A percentile compares a stretch with the other conserved stretches of the same genome.
phyloP scores from a whole-genome alignment of 2,797 vertebrate genomes.

The Phylloscopus collybita region DNA sequence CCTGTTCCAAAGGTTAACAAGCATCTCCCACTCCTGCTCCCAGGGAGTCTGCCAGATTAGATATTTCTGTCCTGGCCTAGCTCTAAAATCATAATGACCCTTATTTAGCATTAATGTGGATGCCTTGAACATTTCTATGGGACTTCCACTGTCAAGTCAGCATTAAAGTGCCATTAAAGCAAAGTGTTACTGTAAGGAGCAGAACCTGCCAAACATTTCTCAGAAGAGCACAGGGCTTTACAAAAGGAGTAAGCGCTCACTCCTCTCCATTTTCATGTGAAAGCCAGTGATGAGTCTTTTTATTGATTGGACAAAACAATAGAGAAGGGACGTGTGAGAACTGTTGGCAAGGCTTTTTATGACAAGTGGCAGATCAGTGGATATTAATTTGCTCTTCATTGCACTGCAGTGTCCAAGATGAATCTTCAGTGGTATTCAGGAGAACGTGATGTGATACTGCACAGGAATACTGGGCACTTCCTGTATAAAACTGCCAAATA shows the following conservation, averaged over 20 bases:
- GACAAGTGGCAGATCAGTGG: slow-evolving; percentile 55
- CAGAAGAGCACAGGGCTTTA: slow-evolving; percentile 72
- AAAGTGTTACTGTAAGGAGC: slow-evolving; percentile 80
- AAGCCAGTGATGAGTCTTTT: slow-evolving; percentile 61
- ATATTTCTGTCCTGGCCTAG: slow-evolving; percentile 36
- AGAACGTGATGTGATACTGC: slow-evolving; percentile 50
- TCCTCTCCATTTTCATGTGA: slow-evolving; percentile 58
- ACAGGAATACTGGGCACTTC: not conserved
- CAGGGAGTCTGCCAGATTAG: slow-evolving; percentile 9
- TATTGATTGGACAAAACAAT: slow-evolving; percentile 76
- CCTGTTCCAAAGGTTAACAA: not conserved
- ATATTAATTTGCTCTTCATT: slow-evolving; percentile 70
- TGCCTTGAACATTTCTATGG: slow-evolving; percentile 44
- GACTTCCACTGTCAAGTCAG: slow-evolving; percentile 71
- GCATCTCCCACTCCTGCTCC: not conserved
- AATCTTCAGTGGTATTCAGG: slow-evolving; percentile 57
- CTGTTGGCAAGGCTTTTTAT: slow-evolving; percentile 59
- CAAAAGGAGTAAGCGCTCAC: slow-evolving; percentile 10
- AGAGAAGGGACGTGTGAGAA: slow-evolving; percentile 50
- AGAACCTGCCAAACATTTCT: slow-evolving; percentile 74
- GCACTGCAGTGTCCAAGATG: slow-evolving; percentile 29
- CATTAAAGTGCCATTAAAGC: slow-evolving; percentile 76
- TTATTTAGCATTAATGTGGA: slow-evolving; percentile 67
- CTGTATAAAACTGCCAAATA: not conserved
- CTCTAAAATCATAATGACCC: slow-evolving; percentile 64